A percentile compares a stretch with the other conserved stretches of the same genome.
phyloP scores from a whole-genome alignment of 2,797 vertebrate species.

The Lepilemur septentrionalis region DNA sequence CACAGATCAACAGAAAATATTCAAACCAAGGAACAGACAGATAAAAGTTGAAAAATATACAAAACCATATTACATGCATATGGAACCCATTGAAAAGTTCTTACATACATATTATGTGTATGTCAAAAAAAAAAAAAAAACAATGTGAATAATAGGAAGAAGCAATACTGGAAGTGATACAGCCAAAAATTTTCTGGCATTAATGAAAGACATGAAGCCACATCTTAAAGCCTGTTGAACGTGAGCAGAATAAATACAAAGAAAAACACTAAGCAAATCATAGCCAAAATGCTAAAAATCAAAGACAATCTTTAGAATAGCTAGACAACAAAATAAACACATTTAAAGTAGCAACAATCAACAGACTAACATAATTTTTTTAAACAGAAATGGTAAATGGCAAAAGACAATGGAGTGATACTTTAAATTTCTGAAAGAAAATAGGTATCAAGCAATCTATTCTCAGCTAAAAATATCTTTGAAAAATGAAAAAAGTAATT shows the following conservation, averaged over 20 bases:
- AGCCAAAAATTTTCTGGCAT: not conserved
- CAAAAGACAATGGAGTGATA: not conserved
- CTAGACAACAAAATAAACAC: not conserved
- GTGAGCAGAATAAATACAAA: not conserved
- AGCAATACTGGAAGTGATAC: not conserved
- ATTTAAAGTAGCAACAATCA: constrained; percentile 26
- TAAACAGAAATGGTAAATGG: not conserved
- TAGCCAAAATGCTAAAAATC: not conserved
- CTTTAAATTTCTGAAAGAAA: constrained; percentile 19
- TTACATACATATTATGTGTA: not conserved
- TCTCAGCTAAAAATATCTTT: not conserved
- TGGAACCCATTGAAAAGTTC: constrained; percentile 1
- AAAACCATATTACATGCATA: not conserved
- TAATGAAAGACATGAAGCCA: not conserved
- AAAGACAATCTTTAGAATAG: not conserved
- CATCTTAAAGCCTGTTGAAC: not conserved
- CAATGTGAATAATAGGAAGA: not conserved
- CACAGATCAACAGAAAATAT: constrained; percentile 8
- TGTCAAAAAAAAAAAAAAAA: not conserved
- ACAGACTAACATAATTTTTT: not conserved
- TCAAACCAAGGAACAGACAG: constrained; percentile 17
- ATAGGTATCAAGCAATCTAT: not conserved
- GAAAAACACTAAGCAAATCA: not conserved
- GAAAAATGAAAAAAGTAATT: constrained; percentile 38
- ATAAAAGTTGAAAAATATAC: not conserved